A percentile compares a stretch with the other conserved stretches of the same genome.
phyloP scores from a whole-genome alignment of 2,113 vertebrate genomes.

The Todiramphus saurophagus region DNA sequence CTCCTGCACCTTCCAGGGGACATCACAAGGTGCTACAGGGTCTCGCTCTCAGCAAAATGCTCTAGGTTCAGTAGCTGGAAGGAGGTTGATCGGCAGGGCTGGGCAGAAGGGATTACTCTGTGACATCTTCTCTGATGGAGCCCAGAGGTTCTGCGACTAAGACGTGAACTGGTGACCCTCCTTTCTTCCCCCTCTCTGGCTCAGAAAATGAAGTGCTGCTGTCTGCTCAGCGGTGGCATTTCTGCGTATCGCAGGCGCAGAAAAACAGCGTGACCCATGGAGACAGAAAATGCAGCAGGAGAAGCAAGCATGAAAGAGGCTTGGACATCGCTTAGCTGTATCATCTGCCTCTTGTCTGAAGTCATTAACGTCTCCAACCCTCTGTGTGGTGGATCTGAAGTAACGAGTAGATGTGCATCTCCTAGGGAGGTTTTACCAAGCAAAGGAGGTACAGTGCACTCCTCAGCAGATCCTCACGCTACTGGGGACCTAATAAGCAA shows the following conservation, averaged over 20 bases:
- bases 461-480: background rate
- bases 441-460: background rate
- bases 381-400: background rate
- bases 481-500: background rate
- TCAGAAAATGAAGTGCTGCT: background rate
- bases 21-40: background rate
- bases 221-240: background rate
- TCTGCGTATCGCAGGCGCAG: background rate
- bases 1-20: background rate
- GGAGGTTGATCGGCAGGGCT: background rate
- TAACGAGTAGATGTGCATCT: background rate
- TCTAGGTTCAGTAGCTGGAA: background rate
- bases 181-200: background rate
- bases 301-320: conserved; percentile 41
- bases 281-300: conserved; percentile 13
- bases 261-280: background rate
- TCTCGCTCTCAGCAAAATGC: background rate
- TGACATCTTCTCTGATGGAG: background rate
- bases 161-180: background rate
- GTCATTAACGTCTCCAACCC: background rate
- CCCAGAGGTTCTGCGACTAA: background rate
- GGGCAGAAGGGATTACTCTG: background rate
- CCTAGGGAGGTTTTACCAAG: background rate
- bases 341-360: conserved; percentile 52
- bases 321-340: conserved; percentile 24